Evolutionary conservation across 2,888 invertebrate species (phyloP).

Genomic region (Colostygia pectinataria): DNA sequence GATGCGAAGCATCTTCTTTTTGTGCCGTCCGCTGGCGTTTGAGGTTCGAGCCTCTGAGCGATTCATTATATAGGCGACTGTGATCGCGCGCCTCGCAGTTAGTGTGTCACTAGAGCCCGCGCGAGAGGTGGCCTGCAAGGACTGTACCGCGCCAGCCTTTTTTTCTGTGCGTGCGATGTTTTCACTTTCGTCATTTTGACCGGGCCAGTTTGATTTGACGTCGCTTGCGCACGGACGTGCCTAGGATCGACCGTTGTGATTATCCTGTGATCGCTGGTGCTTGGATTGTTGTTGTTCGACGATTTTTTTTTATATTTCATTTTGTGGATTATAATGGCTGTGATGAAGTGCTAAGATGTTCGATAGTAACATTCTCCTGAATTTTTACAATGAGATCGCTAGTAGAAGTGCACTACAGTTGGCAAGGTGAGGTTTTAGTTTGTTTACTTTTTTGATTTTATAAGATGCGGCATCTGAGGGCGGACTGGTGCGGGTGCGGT

Average conservation of each 20-base stretch:
- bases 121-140: constrained; percentile 81
- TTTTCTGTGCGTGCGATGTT: constrained; percentile 82
- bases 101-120: constrained; percentile 80
- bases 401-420: constrained; percentile 81
- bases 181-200: constrained; percentile 83
- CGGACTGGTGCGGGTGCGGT: constrained; percentile 38
- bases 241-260: constrained; percentile 73
- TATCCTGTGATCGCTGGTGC: constrained; percentile 78
- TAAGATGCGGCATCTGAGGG: constrained; percentile 49
- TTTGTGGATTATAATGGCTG: constrained; percentile 77
- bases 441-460: constrained; percentile 66
- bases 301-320: constrained; percentile 44
- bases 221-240: constrained; percentile 81
- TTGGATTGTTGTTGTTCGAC: constrained; percentile 73
- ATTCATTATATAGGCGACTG: constrained; percentile 80
- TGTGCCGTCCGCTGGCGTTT: constrained; percentile 74
- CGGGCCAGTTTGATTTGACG: constrained; percentile 81
- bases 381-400: constrained; percentile 81
- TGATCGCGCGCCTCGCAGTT: constrained; percentile 77
- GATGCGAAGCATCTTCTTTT: constrained; percentile 79
- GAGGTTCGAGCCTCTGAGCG: constrained; percentile 70
- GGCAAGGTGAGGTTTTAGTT: constrained; percentile 77
- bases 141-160: constrained; percentile 78
- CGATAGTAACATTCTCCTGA: constrained; percentile 76
- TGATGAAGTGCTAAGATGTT: constrained; percentile 82